A percentile compares a stretch with the other conserved stretches of the same genome.
phyloP scores from a whole-genome alignment of 2,888 invertebrate species.

The Drosophila buzzatii region DNA sequence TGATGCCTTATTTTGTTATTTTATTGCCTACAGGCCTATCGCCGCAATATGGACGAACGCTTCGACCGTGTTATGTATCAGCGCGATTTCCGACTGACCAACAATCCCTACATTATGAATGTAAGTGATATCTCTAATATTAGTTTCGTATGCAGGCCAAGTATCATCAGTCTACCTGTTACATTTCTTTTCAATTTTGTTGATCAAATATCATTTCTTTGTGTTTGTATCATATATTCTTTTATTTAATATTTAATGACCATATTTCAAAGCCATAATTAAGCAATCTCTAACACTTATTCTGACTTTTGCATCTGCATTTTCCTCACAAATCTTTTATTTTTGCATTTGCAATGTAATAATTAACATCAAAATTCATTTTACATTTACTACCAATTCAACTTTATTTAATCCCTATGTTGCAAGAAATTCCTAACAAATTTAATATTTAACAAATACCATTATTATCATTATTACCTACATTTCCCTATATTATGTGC shows the following conservation, averaged over 20 bases:
- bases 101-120: constrained; percentile 87
- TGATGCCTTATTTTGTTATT: constrained; percentile 2
- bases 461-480: neutral
- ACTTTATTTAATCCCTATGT: neutral
- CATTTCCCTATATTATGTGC: neutral
- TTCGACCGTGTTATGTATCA: constrained; percentile 87
- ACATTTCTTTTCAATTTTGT: constrained; percentile 4
- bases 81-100: constrained; percentile 88
- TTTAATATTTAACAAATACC: neutral
- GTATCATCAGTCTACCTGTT: neutral
- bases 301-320: too few relatives aligned
- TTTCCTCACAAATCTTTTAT: too few relatives aligned
- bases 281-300: too few relatives aligned
- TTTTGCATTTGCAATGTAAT: too few relatives aligned
- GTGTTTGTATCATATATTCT: neutral
- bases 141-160: constrained; percentile 5
- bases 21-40: constrained; percentile 86
- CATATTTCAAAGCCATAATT: neutral
- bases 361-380: neutral
- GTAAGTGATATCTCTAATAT: constrained; percentile 84
- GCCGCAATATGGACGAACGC: constrained; percentile 86
- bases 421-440: neutral
- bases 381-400: neutral
- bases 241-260: neutral
- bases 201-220: neutral